These are phyloP conservation scores for Eupithecia inturbata DNA, from an alignment of 2,888 invertebrate genomes.

Conservation along the genomic window DNA sequence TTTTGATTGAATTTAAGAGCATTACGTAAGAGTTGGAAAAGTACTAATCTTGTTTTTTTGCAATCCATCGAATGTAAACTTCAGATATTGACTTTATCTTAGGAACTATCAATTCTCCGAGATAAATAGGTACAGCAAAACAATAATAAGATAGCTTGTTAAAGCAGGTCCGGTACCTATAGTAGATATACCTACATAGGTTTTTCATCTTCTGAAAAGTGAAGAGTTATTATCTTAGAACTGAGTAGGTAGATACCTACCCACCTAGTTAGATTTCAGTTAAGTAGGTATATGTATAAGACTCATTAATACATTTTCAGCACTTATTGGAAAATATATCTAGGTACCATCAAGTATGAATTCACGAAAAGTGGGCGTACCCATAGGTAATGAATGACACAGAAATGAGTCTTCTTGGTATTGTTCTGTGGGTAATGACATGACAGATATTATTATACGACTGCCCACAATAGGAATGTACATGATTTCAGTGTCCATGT, in stretches of 20 bases:
- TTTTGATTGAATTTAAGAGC: not conserved
- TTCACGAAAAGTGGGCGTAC: not conserved
- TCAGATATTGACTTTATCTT: not conserved
- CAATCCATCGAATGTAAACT: not conserved
- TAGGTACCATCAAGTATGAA: not conserved
- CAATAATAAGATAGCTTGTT: not conserved
- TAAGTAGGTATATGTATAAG: no score
- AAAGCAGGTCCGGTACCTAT: not conserved
- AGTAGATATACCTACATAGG: not conserved
- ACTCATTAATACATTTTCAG: no score
- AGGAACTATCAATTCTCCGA: not conserved
- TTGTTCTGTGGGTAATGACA: no score
- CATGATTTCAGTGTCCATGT: no score
- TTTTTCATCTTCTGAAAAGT: not conserved
- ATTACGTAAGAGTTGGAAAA: constrained; percentile 20
- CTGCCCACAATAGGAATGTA: not conserved
- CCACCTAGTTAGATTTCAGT: no score
- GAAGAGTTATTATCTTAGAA: no score
- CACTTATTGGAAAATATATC: not conserved
- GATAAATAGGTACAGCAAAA: constrained; percentile 2
- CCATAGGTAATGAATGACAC: not conserved
- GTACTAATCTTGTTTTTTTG: constrained; percentile 33
- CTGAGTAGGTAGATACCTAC: no score
- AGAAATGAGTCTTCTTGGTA: no score
- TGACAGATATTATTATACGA: not conserved